Base-by-base conservation (phyloP, 1,140 invertebrate species). In the Sycobia sp. region DNA sequence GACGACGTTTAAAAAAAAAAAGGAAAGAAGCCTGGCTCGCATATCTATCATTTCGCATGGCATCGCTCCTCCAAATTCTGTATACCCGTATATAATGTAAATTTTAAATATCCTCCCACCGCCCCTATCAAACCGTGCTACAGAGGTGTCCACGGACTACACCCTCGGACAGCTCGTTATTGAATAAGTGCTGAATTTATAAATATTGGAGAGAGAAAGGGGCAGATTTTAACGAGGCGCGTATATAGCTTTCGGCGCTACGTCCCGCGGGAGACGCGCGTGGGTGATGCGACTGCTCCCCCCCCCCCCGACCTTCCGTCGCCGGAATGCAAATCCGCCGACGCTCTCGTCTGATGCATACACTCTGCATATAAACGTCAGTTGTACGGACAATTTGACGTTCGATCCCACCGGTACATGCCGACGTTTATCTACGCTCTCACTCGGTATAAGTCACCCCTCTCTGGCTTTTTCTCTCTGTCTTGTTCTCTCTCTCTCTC, bases 131-230 rank as follows among this genome's bases (percentile, higher is more conserved):
- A n/a, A n/a, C n/a, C n/a, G n/a, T n/a, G n/a, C n/a, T n/a, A n/a
- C n/a, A n/a, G n/a, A n/a, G n/a, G n/a, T n/a, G n/a, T n/a, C n/a
- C n/a, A n/a, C n/a, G n/a, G n/a, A n/a, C n/a, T n/a, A n/a, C n/a
- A n/a, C n/a, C n/a, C n/a, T n/a, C n/a, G 58, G 44, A 47, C 36
- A 58, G 55, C 62, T 69, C 55, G 67, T 69, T 71, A 72, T 71
- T 69, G 62, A 72, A 70, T 73, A 67, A 70, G 46, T 64, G 58
- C 67, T 51, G 71, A 71, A 71, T 71, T 64, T 63, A 68, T 74
- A 70, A 72, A 71, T 70, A 73, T 56, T 65, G 49, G 59, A 65
- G 54, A 29, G 13, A 4, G n/a, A 39, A 23, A 23, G 10, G 25
- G 32, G 50, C 43, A 36, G 60, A 69, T 69, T 73, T 71, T 66